Base-by-base conservation (phyloP, 2,113 vertebrate species). In the Ginglymostoma cirratum region DNA sequence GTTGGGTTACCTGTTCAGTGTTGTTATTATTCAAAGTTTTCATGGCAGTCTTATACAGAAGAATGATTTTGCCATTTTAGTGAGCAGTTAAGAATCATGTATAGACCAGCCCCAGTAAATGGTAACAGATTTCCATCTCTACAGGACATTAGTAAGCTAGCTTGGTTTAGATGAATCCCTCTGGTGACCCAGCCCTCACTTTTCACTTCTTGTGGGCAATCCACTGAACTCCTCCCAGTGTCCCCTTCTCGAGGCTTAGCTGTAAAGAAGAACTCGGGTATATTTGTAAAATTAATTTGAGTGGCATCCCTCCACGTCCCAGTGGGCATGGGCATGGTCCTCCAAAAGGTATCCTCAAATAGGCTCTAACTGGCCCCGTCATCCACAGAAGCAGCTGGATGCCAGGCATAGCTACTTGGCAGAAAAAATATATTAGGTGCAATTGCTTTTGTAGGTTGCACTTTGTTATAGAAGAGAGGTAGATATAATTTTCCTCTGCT, bases 161-260 rank as follows among this genome's bases (percentile, higher is more conserved):
- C 7, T 30, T 24, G 70, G 30, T 69, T 19, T 69, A 38, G 5
- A 42, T 23, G n/a, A 93, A 38, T 38, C 55, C 34, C 61, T 19
- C 19, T 67, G 17, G 89, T 65, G n/a, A 92, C 55, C 55, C 55
- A n/a, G 17, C 34, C 89, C 38, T 92, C 55, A 66, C 14, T n/a
- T 65, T 65, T 92, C 55, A 92, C 89, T 21, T 92, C 27, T 15
- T 90, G 87, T 90, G 87, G 30, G 61, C 65, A 93, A 93, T 66
- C 66, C n/a, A 65, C n/a, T 93, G 89, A 93, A 38, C 6, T 93
- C 89, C 19, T 23, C 17, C 38, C 66, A 38, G 19, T 61, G 66
- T 23, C 55, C 65, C 34, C 17, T 66, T 23, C 5, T 72, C 5
- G 6, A 27, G 27, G 70, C 70, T 83, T n/a, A 67, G 61, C n/a